Evolutionary conservation across 2,797 vertebrate species (phyloP), one percentile per base, ranked within the genome.

Genomic region (Esox masquinongy): DNA sequence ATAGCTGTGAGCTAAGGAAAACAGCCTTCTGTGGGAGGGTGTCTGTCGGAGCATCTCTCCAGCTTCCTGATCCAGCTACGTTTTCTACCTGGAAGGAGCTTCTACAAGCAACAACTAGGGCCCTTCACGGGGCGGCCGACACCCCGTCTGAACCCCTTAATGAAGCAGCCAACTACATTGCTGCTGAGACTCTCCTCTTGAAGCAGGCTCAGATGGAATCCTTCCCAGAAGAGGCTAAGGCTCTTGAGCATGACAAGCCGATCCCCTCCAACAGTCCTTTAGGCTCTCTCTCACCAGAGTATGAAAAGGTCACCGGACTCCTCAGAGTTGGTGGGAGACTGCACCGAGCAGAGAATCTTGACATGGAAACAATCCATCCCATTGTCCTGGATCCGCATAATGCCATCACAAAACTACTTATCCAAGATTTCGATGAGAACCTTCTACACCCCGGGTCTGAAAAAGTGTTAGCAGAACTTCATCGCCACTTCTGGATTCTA

Each of bases 361-460:
- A 73, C 29, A 59, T 73, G 51, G 51, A 73, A 8, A 12, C n/a
- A 19, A 59, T 73, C 12, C 71, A 73, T n/a, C 71, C 51, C n/a
- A 63, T 73, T 5, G 14, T 73, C 51, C 61, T 63, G 56, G 56
- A 72, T n/a, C 56, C 31, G 3, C 73, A 43, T 7, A 68, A 82
- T 14, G 26, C 31, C 15, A 9, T 72, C 0, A 82, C 75, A 0
- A 39, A 50, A 15, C 39, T 82, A 5, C 47, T 77, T 0, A 77
- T 75, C 4, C 47, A 82, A 53, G n/a, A 75, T 3, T 61, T 31
- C 0, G 50, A 77, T 31, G n/a, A 67, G 63, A 43, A 43, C 3
- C 36, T 81, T 14, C 36, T 50, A 12, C 79, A 80, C 3, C 68
- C 75, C 9, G 75, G 75, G 3, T 47, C 67, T 43, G 76, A 77